Percentiles rank a stretch among this genome's conserved stretches.
phyloP scores from a whole-genome alignment of 2,888 invertebrate species.

The Colostygia pectinataria region DNA sequence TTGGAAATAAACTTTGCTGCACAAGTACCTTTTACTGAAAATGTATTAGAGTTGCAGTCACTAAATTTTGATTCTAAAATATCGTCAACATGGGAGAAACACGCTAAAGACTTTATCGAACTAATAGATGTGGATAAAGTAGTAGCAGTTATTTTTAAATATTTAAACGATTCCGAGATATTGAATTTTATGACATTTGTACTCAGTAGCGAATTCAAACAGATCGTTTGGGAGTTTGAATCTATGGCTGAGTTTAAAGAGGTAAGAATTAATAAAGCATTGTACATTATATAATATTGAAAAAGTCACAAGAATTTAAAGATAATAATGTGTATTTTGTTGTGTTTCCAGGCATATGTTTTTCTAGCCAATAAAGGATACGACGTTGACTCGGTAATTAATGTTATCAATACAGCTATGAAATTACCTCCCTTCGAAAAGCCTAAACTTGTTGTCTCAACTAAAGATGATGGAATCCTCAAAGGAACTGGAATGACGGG shows the following conservation, averaged over 20 bases:
- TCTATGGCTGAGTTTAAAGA: slow-evolving; percentile 49
- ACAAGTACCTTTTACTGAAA: slow-evolving; percentile 15
- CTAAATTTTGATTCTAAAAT: slow-evolving; percentile 7
- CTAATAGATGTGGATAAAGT: slow-evolving; percentile 45
- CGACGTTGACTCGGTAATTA: slow-evolving; percentile 39
- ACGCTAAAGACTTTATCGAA: slow-evolving; percentile 43
- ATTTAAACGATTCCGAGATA: slow-evolving; percentile 48
- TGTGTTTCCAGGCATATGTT: slow-evolving; percentile 41
- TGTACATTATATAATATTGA: too few species aligned
- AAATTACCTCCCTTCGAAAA: slow-evolving; percentile 41
- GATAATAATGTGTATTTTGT: too few species aligned
- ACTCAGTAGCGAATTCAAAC: slow-evolving; percentile 41
- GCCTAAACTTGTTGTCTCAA: slow-evolving; percentile 8
- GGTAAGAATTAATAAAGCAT: slow-evolving; percentile 32
- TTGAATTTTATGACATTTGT: slow-evolving; percentile 43
- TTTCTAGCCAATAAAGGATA: slow-evolving; percentile 49
- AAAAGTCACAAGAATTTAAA: too few species aligned
- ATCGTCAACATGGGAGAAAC: slow-evolving; percentile 38
- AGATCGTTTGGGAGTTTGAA: slow-evolving; percentile 45
- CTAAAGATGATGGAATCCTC: slow-evolving; percentile 6
- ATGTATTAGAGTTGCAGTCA: slow-evolving; percentile 3
- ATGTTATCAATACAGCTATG: slow-evolving; percentile 41
- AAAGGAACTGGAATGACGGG: slow-evolving; percentile 39
- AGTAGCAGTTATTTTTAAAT: slow-evolving; percentile 37
- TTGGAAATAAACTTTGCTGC: slow-evolving; percentile 16